Evolutionary conservation across 2,888 invertebrate genomes (phyloP), one percentile per base, ranked within the genome.

Genomic region (Pollenia labialis): DNA sequence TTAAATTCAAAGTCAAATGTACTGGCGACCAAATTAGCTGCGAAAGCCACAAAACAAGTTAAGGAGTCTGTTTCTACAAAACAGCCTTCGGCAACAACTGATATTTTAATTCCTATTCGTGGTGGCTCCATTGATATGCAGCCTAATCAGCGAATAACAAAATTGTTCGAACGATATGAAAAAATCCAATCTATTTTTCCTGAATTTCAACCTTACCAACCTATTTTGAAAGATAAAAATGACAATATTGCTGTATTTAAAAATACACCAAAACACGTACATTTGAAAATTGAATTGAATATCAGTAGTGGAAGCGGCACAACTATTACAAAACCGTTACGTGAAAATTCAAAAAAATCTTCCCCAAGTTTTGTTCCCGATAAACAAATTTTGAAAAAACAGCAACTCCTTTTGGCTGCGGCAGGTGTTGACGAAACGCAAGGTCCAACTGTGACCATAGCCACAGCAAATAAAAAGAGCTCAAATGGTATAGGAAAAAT

Each of bases 151-250:
- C 95, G 95, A 92, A 95, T 96, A 93, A 96, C 96, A 23, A 95
- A 95, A 89, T 94, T 96, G 81, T 96, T 96, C 93, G 96, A 96
- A 92, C 95, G 95, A 90, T 96, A 96, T 92, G 95, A 95, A 89
- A 96, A 96, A 94, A 96, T 96, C 88, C 96, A 96, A 92, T 95
- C 96, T 90, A 96, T 97, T 89, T 97, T 96, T 92, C 97, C 97
- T 4, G 95, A 96, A 87, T 93, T 95, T 90, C 94, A 95, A 89
- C 95, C 95, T 4, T 94, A 94, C 87, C 92, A 84, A 18, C 84
- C 88, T 14, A 72, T 85, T 16, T 62, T 79, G 44, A 81, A 66
- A 46, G 86, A 84, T 66, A 14, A 83, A 62, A 69, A 83, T 69
- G 62, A 81, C 54, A 56, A 84, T 69, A 18, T 56, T 32, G 66